phyloP scores from a whole-genome alignment of 2,113 vertebrate species.

The Pachypanchax playfairii region DNA sequence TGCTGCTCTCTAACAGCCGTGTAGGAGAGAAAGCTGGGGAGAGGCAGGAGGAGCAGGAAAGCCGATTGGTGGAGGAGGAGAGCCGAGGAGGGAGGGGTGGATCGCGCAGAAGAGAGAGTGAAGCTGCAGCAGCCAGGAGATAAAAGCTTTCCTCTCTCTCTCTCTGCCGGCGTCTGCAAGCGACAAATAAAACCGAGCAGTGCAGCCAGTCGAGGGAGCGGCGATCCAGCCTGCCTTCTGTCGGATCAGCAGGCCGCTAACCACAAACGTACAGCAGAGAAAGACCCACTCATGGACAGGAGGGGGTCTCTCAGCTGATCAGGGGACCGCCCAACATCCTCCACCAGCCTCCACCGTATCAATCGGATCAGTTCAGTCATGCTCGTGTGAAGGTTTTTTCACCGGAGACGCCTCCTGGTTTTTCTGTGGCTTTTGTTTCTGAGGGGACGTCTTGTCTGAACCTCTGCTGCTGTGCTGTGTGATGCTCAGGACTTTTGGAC shows the following conservation, averaged over 20 bases:
- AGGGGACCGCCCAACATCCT: slow-evolving; percentile 50
- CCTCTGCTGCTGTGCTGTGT: slow-evolving; percentile 8
- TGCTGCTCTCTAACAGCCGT: slow-evolving; percentile 48
- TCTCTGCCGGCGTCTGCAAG: slow-evolving; percentile 55
- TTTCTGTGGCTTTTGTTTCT: slow-evolving; percentile 23
- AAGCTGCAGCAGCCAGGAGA: slow-evolving; percentile 80
- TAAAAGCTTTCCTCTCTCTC: slow-evolving; percentile 71
- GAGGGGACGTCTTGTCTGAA: slow-evolving; percentile 13
- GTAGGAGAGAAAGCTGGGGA: slow-evolving; percentile 34
- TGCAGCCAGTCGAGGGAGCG: slow-evolving; percentile 41
- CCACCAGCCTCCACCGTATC: slow-evolving; percentile 48
- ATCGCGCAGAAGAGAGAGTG: slow-evolving; percentile 69
- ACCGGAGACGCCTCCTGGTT: slow-evolving; percentile 46
- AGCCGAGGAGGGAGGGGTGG: slow-evolving; percentile 64
- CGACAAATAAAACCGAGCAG: slow-evolving; percentile 59
- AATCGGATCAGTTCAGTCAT: slow-evolving; percentile 61
- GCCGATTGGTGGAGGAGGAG: slow-evolving; percentile 67
- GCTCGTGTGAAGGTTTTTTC: slow-evolving; percentile 52
- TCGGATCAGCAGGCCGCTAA: slow-evolving; percentile 62
- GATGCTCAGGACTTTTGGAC: slow-evolving; percentile 42
- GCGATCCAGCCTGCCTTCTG: slow-evolving; percentile 49
- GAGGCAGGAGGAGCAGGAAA: slow-evolving; percentile 45
- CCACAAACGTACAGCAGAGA: slow-evolving; percentile 36
- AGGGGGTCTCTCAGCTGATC: slow-evolving; percentile 51
- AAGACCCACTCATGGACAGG: slow-evolving; percentile 41